phyloP scores from a whole-genome alignment of 2,113 vertebrate genomes.

The Oncorhynchus kisutch region DNA sequence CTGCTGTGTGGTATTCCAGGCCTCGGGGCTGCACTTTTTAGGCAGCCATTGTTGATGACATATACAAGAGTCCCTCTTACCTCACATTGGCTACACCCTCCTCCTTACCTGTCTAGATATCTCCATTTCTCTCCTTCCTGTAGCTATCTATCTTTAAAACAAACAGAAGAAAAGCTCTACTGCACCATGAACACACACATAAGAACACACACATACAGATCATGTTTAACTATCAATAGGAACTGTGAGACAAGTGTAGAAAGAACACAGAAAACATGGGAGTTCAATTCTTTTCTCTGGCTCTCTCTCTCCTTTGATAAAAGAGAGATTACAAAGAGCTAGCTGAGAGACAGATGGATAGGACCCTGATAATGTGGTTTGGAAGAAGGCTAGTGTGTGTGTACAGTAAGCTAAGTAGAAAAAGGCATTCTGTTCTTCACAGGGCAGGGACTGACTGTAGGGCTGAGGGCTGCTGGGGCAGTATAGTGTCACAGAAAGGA shows the following conservation, averaged over 20 bases:
- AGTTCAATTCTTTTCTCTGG: too few relatives aligned
- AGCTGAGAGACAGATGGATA: constrained; percentile 14
- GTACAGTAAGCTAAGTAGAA: constrained; percentile 31
- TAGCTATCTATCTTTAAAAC: background rate
- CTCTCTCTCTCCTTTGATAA: constrained; percentile 24
- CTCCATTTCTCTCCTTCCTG: background rate
- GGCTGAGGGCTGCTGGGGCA: background rate
- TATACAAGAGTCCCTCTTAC: constrained; percentile 34
- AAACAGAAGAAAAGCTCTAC: background rate
- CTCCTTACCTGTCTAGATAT: constrained; percentile 28
- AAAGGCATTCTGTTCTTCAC: constrained; percentile 27
- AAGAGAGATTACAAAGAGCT: constrained; percentile 17
- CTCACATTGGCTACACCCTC: constrained; percentile 40
- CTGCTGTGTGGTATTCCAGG: constrained; percentile 58
- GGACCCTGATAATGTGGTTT: constrained; percentile 43
- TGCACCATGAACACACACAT: background rate
- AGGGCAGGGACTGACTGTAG: constrained; percentile 12
- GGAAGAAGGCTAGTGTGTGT: constrained; percentile 45
- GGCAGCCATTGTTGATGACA: constrained; percentile 54
- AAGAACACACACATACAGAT: background rate
- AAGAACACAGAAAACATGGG: too few relatives aligned
- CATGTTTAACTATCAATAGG: background rate
- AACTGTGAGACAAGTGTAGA: background rate
- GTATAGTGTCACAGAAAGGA: constrained; percentile 34
- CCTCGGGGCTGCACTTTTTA: constrained; percentile 30